These are phyloP conservation scores for Junonia oenone DNA, from an alignment of 2,888 invertebrate species.

Conservation along the genomic window DNA sequence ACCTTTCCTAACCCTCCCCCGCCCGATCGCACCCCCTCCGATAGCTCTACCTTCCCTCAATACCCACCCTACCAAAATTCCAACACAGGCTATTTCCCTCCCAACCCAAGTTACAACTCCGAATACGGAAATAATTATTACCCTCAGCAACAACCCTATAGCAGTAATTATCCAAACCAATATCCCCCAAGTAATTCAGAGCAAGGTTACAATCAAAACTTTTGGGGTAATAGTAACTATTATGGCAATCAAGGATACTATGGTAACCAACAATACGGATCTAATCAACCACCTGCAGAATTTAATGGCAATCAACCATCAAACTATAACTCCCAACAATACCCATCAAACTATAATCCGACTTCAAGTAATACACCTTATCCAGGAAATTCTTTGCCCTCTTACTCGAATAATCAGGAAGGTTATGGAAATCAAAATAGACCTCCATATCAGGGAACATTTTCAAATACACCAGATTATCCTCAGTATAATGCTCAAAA, in stretches of 20 bases:
- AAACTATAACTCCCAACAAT: constrained; percentile 51
- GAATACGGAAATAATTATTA: constrained; percentile 66
- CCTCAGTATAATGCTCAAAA: constrained; percentile 51
- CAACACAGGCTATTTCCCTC: constrained; percentile 64
- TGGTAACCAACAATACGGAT: constrained; percentile 59
- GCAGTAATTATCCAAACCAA: constrained; percentile 65
- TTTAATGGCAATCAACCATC: constrained; percentile 48
- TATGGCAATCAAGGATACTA: constrained; percentile 64
- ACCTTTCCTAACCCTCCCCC: constrained; percentile 32
- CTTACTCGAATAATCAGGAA: constrained; percentile 55
- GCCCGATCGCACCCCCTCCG: constrained; percentile 43
- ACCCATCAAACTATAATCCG: constrained; percentile 54
- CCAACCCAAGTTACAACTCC: constrained; percentile 67
- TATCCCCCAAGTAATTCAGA: constrained; percentile 57
- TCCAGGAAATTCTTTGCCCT: constrained; percentile 49
- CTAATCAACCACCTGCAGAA: constrained; percentile 54
- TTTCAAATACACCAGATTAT: constrained; percentile 46
- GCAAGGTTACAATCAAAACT: constrained; percentile 62
- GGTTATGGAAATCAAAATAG: constrained; percentile 52
- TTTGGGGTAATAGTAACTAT: constrained; percentile 65
- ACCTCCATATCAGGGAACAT: constrained; percentile 49
- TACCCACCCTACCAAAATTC: constrained; percentile 63
- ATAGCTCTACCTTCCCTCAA: constrained; percentile 50
- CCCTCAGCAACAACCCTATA: constrained; percentile 56
- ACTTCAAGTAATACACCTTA: constrained; percentile 49